A percentile compares a stretch with the other conserved stretches of the same genome.
phyloP scores from a whole-genome alignment of 1,140 invertebrate genomes.

The Leptinotarsa texana region DNA sequence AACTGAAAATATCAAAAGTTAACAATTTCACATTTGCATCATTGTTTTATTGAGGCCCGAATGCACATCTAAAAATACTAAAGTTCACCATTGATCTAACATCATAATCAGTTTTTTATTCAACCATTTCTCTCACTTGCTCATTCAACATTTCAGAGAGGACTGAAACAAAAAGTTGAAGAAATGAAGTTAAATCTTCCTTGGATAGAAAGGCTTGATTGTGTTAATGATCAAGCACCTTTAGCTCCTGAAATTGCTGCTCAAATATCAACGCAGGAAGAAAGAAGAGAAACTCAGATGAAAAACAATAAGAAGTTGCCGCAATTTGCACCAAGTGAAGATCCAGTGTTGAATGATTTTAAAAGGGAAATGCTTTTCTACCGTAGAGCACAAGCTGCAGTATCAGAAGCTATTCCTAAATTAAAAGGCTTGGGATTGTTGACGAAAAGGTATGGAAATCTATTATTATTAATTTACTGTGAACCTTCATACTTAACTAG shows the following conservation, averaged over 20 bases:
- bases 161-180: conserved; percentile 71
- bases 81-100: neutral
- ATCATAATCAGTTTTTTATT: neutral
- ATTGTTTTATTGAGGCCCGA: too few relatives aligned
- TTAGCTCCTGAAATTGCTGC: conserved; percentile 79
- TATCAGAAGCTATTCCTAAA: conserved; percentile 74
- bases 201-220: conserved; percentile 86
- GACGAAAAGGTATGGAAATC: conserved; percentile 65
- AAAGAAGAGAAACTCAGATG: conserved; percentile 66
- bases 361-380: conserved; percentile 89
- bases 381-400: conserved; percentile 87
- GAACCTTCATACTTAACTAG: conserved; percentile 4
- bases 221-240: conserved; percentile 74
- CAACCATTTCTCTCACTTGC: neutral
- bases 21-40: too few relatives aligned
- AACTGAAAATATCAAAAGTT: too few relatives aligned
- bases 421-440: conserved; percentile 76
- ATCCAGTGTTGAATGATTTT: conserved; percentile 91
- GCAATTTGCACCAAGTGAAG: conserved; percentile 67
- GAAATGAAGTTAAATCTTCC: conserved; percentile 73
- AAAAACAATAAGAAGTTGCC: conserved; percentile 72
- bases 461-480: too few relatives aligned
- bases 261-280: conserved; percentile 72
- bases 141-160: conserved; percentile 54
- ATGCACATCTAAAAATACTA: neutral